phyloP scores from a whole-genome alignment of 2,888 invertebrate species.

The Patella caerulea region DNA sequence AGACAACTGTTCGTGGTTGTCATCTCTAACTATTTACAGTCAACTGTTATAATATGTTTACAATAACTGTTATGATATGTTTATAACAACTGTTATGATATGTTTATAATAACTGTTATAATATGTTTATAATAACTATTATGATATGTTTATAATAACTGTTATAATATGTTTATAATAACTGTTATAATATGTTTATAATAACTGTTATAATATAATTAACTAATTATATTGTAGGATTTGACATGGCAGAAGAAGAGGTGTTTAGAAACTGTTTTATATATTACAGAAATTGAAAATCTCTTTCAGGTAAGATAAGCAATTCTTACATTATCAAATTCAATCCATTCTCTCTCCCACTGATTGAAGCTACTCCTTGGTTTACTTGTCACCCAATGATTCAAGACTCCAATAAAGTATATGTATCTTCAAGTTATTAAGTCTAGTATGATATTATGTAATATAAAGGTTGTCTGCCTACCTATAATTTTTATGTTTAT shows the following conservation, averaged over 20 bases:
- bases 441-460: too few relatives aligned
- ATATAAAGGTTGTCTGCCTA: not conserved
- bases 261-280: conserved; percentile 59
- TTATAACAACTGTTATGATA: too few relatives aligned
- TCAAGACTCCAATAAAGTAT: too few relatives aligned
- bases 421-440: too few relatives aligned
- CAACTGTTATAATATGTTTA: not conserved
- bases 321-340: too few relatives aligned
- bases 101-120: not conserved
- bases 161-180: not conserved
- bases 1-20: too few relatives aligned
- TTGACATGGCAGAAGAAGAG: conserved; percentile 59
- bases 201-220: too few relatives aligned
- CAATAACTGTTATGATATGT: not conserved
- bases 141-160: too few relatives aligned
- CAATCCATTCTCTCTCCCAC: too few relatives aligned
- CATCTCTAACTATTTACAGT: too few relatives aligned
- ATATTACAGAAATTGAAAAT: conserved; percentile 62
- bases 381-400: too few relatives aligned
- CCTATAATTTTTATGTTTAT: not conserved
- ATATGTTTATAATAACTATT: not conserved
- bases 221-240: conserved; percentile 44
- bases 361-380: too few relatives aligned
- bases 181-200: not conserved
- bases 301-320: conserved; percentile 51